Percentiles rank a stretch among this genome's conserved stretches.
Conservation (phyloP, 2,888 invertebrate species). For the Pollenia griseotomentosa region DNA sequence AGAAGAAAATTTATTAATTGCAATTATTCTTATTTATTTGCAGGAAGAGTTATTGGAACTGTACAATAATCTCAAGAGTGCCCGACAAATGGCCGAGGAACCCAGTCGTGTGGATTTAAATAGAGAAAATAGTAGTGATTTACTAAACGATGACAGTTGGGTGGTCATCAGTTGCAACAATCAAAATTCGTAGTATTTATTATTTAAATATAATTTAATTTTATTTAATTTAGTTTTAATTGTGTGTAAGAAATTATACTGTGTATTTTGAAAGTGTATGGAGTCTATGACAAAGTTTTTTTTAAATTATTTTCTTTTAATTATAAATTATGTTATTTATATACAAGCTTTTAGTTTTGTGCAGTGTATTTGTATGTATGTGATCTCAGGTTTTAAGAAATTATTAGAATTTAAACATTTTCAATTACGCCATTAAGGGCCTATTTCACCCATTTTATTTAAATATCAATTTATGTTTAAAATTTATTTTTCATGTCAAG, state of each 20-base stretch:
- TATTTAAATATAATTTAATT: conserved; percentile 16
- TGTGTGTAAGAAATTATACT: background rate
- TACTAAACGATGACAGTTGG: conserved; percentile 81
- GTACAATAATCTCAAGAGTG: conserved; percentile 80
- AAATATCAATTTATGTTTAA: too few species aligned
- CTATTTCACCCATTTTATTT: too few species aligned
- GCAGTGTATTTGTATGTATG: conserved; percentile 37
- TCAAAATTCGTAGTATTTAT: conserved; percentile 79
- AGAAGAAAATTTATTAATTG: background rate
- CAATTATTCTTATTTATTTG: conserved; percentile 7
- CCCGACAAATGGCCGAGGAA: conserved; percentile 46
- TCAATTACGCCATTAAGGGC: background rate
- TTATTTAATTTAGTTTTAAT: conserved; percentile 14
- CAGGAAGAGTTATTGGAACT: conserved; percentile 82
- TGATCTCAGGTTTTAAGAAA: conserved; percentile 70
- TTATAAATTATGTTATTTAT: conserved; percentile 35
- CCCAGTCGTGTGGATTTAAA: conserved; percentile 39
- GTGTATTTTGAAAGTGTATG: conserved; percentile 24
- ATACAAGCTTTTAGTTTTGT: background rate
- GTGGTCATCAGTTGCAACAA: conserved; percentile 81
- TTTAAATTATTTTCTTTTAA: conserved; percentile 21
- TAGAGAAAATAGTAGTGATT: conserved; percentile 72
- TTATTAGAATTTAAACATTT: conserved; percentile 1
- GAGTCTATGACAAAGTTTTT: conserved; percentile 2
- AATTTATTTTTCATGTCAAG: too few species aligned